Evolutionary conservation across 2,888 invertebrate species (phyloP), one percentile per base, ranked within the genome.

Genomic region (Abrostola triplasia): DNA sequence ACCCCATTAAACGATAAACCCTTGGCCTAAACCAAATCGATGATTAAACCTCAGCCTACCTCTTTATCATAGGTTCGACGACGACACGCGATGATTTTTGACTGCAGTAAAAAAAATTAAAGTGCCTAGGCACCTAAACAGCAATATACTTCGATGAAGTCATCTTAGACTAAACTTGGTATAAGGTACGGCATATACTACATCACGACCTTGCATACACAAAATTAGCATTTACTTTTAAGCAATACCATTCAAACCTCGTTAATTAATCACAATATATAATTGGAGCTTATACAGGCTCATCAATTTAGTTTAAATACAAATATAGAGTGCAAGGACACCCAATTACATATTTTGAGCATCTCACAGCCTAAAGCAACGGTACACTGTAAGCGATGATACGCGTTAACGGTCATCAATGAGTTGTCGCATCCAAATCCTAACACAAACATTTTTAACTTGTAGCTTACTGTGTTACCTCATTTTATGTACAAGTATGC

Each of bases 301-400:
- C 72, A 67, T 59, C 50, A 64, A 66, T 64, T 48, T 73, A 59
- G 55, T 60, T 63, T 66, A 68, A 67, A 55, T 41, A 37, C 67
- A 58, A 55, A 37, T 58, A 68, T 54, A 49, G 38, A 71, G 54
- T 38, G 59, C 72, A 76, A 81, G 80, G 82, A 71, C 79, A 63
- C 70, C 77, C 51, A 67, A 71, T 76, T 82, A 67, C 80, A 82
- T 81, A 70, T 73, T 74, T 77, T 75, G 65, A 70, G 36, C 60
- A 62, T 66, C 54, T 60, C 58, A 76, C 59, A 13, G 8, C 40
- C 8, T 50, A 38, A 55, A 42, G 37, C 36, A 12, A 49, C n/a
- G 1, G 0, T 10, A 10, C 56, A 71, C n/a, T 5, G 6, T 48
- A 42, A 67, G 75, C 55, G 62, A 63, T 13, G 64, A 61, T 10